Evolutionary conservation across 2,113 vertebrate genomes (phyloP).

Genomic region (Corapipo altera): DNA sequence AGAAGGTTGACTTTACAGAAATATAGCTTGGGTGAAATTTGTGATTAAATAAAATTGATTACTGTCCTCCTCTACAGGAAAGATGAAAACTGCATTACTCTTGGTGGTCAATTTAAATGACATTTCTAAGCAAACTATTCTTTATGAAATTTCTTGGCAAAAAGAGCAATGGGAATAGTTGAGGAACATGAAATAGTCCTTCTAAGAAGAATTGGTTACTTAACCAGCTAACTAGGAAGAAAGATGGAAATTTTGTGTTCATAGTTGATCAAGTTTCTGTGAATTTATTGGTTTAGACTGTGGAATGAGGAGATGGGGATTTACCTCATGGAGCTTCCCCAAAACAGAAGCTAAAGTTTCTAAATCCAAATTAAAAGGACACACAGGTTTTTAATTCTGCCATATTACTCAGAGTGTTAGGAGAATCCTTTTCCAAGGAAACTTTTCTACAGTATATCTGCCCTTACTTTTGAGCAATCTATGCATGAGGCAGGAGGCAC

Average conservation of each 20-base stretch:
- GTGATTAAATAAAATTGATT: neutral
- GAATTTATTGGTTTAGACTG: neutral
- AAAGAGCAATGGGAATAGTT: neutral
- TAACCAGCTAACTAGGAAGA: neutral
- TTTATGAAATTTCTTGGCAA: neutral
- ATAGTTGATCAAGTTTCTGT: neutral
- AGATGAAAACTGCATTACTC: neutral
- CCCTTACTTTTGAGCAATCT: neutral
- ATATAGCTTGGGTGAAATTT: neutral
- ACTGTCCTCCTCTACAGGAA: neutral
- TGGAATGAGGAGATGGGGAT: neutral
- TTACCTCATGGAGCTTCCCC: neutral
- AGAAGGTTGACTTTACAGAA: neutral
- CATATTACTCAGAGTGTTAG: neutral
- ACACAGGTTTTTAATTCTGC: neutral
- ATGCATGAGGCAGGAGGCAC: neutral
- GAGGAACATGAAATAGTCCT: neutral
- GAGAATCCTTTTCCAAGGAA: neutral
- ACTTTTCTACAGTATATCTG: neutral
- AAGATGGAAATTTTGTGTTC: neutral
- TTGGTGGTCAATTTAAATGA: neutral
- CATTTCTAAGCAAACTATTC: neutral
- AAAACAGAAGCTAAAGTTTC: neutral
- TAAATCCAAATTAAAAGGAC: neutral
- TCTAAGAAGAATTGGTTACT: neutral